These are phyloP conservation scores for Mya arenaria DNA, from an alignment of 1,140 invertebrate species.

Conservation along the genomic window DNA sequence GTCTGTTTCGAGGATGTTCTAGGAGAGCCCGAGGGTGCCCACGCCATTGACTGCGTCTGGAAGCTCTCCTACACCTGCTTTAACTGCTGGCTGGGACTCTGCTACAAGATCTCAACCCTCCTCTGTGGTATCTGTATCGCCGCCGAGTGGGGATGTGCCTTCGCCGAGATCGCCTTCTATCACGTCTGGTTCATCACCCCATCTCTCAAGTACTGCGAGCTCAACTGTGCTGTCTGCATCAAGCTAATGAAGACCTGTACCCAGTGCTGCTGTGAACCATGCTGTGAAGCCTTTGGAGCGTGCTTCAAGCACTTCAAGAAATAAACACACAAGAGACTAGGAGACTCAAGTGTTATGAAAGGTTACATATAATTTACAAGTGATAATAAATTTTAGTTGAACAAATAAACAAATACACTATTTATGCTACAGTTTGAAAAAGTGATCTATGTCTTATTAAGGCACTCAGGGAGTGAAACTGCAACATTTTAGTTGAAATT, in stretches of 20 bases:
- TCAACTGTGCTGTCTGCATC: constrained; percentile 34
- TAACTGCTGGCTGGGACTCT: constrained; percentile 80
- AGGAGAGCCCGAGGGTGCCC: constrained; percentile 41
- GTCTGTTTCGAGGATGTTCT: constrained; percentile 46
- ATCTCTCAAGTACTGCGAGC: constrained; percentile 47
- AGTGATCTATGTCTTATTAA: too few species aligned
- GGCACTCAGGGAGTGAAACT: too few species aligned
- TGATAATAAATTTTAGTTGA: too few species aligned
- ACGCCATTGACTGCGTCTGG: constrained; percentile 49
- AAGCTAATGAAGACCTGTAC: constrained; percentile 7
- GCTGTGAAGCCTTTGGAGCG: constrained; percentile 56
- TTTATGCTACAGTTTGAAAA: too few species aligned
- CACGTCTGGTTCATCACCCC: constrained; percentile 58
- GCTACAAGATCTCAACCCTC: constrained; percentile 86
- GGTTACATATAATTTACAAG: too few species aligned
- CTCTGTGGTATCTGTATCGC: constrained; percentile 86
- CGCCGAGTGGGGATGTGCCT: constrained; percentile 85
- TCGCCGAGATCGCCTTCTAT: constrained; percentile 71
- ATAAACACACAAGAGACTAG: constrained; percentile 6
- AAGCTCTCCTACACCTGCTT: constrained; percentile 38
- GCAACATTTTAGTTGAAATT: too few species aligned
- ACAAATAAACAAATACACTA: too few species aligned
- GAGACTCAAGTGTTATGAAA: too few species aligned
- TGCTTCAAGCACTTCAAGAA: constrained; percentile 60
- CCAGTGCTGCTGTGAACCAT: constrained; percentile 59